Conservation (phyloP, 2,797 vertebrate species). For the Cyclura pinguis region DNA sequence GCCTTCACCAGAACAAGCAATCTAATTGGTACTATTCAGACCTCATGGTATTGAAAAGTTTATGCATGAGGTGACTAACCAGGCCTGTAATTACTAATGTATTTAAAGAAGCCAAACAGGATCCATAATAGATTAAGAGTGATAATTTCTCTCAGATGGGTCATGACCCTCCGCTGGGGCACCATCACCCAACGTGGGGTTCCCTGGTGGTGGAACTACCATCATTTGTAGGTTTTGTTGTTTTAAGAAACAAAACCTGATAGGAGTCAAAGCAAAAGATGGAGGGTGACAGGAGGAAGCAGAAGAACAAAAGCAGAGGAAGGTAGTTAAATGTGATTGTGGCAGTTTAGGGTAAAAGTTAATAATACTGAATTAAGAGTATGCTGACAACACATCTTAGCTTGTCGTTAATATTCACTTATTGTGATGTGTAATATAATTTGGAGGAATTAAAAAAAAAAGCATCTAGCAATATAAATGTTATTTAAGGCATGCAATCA, state of each 20-base stretch:
- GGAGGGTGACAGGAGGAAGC: not conserved
- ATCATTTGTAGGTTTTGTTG: not conserved
- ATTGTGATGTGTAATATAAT: not conserved
- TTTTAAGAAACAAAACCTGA: too few relatives aligned
- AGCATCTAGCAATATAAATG: not conserved
- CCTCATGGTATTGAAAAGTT: conserved; percentile 11
- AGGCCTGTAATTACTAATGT: not conserved
- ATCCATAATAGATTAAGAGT: conserved; percentile 6
- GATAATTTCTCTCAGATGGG: not conserved
- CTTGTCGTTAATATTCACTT: too few relatives aligned
- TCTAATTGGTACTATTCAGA: conserved; percentile 35
- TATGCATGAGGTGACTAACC: not conserved
- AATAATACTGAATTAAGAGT: not conserved
- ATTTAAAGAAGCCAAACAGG: not conserved
- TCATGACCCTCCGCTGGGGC: not conserved
- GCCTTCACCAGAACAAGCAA: conserved; percentile 59
- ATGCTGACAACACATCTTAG: not conserved
- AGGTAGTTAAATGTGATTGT: not conserved
- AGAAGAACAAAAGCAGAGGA: not conserved
- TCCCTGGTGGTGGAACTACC: not conserved
- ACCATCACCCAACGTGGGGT: not conserved
- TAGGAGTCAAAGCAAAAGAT: not conserved
- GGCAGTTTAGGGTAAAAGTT: not conserved
- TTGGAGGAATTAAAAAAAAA: not conserved
- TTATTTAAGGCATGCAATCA: not conserved